Percentiles rank a stretch among this genome's conserved stretches.
Conservation (phyloP, 2,797 vertebrate genomes). For the Enteromius anoplus region DNA sequence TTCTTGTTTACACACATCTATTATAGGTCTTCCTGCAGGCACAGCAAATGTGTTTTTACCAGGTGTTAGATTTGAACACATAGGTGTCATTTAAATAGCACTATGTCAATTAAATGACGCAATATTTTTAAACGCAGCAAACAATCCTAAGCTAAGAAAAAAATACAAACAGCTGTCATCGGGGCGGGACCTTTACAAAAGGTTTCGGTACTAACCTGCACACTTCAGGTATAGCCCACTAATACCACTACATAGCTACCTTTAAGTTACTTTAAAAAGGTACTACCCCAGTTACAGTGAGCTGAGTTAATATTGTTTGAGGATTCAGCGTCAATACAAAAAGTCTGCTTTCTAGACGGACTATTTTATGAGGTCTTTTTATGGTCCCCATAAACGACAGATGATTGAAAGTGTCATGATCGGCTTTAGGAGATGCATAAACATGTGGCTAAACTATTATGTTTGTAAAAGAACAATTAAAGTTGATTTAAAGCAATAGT, state of each 20-base stretch:
- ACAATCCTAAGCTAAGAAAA: not conserved
- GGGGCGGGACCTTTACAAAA: not conserved
- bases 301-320: not conserved
- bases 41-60: not conserved
- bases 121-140: not conserved
- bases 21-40: not conserved
- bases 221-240: not conserved
- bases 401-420: not conserved
- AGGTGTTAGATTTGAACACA: not conserved
- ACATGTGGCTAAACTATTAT: constrained; percentile 29
- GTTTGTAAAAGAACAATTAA: constrained; percentile 59
- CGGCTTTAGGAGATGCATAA: constrained; percentile 32
- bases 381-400: not conserved
- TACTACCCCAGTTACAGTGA: not conserved
- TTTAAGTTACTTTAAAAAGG: not conserved
- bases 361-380: not conserved
- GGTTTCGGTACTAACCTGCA: not conserved
- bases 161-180: no score
- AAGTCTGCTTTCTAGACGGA: no score
- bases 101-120: not conserved
- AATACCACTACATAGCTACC: not conserved
- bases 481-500: constrained; percentile 58
- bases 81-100: not conserved
- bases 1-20: not conserved
- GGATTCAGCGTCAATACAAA: not conserved